Percentiles rank a stretch among this genome's conserved stretches.
phyloP scores from a whole-genome alignment of 2,113 vertebrate genomes.

The Synodontis membranacea region DNA sequence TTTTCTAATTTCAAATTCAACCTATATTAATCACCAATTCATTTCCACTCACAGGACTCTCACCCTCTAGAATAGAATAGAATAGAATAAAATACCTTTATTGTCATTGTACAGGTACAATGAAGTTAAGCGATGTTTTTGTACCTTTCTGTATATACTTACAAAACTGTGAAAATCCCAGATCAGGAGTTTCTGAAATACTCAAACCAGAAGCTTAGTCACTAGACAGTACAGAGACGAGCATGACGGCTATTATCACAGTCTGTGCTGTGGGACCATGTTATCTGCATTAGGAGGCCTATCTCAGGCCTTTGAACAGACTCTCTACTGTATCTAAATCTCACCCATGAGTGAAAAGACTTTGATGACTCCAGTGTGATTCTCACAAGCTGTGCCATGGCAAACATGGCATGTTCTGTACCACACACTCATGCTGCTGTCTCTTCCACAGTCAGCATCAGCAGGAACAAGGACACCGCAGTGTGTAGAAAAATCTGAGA shows the following conservation, averaged over 20 bases:
- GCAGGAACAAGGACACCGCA: conserved; percentile 38
- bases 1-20: no score
- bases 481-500: conserved; percentile 23
- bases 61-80: no score
- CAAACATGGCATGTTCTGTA: conserved; percentile 46
- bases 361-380: conserved; percentile 46
- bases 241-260: neutral
- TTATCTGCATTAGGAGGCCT: conserved; percentile 13
- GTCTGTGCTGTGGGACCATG: neutral
- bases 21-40: no score
- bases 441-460: conserved; percentile 21
- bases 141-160: no score
- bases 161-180: no score
- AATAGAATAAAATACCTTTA: no score
- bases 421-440: conserved; percentile 15
- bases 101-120: no score
- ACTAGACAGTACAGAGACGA: neutral
- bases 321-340: conserved; percentile 24
- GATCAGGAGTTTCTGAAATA: no score
- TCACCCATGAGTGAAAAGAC: conserved; percentile 42
- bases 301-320: conserved; percentile 16
- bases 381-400: conserved; percentile 36
- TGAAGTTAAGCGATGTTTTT: no score
- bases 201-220: no score
- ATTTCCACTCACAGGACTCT: no score